Evolutionary conservation across 2,888 invertebrate genomes (phyloP).

Genomic region (Polydrusus pterygomalis): DNA sequence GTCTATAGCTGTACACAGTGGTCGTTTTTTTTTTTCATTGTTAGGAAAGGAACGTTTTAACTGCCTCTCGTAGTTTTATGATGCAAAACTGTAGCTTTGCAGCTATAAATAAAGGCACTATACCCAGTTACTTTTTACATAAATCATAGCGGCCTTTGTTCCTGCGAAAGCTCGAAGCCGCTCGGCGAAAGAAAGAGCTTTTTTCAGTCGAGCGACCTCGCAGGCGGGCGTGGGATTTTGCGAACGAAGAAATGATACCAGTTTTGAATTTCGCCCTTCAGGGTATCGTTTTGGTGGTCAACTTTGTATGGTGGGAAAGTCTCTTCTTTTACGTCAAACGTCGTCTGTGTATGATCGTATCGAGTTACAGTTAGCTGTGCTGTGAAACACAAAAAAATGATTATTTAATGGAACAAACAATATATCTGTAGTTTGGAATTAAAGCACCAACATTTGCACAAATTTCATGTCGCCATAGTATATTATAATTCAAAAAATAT

Average conservation of each 20-base stretch:
- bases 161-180: conserved; percentile 40
- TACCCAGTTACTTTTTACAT: conserved; percentile 36
- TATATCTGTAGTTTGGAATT: too few species aligned
- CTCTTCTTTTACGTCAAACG: neutral
- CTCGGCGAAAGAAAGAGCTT: conserved; percentile 30
- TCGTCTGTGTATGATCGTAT: neutral
- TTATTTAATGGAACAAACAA: too few species aligned
- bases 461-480: too few species aligned
- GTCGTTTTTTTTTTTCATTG: too few species aligned
- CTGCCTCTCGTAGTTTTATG: neutral
- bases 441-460: too few species aligned
- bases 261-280: conserved; percentile 34
- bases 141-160: conserved; percentile 45
- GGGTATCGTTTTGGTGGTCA: conserved; percentile 32
- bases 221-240: conserved; percentile 31
- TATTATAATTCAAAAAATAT: too few species aligned
- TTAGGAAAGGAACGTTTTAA: neutral
- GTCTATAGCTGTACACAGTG: too few species aligned
- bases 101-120: neutral
- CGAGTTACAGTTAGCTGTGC: neutral
- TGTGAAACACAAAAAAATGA: too few species aligned
- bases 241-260: conserved; percentile 35
- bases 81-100: neutral
- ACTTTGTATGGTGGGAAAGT: conserved; percentile 18
- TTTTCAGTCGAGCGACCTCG: conserved; percentile 29